Percentiles rank a stretch among this genome's conserved stretches.
Conservation (phyloP, 2,113 vertebrate species). For the Marcusenius ussheri region DNA sequence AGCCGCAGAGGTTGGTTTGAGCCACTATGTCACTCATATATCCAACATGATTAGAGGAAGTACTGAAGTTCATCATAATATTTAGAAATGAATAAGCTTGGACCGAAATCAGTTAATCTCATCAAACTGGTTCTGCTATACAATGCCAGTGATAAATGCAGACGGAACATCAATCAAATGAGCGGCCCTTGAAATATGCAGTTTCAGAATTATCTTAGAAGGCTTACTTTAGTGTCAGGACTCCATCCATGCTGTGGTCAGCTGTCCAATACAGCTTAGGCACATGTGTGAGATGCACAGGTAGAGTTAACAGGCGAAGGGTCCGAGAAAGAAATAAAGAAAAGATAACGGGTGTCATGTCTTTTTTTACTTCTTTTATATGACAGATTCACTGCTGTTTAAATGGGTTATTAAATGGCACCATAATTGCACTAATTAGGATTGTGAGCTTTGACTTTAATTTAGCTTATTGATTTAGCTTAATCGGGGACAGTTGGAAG, state of each 20-base stretch:
- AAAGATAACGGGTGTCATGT: too few species aligned
- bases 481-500: not conserved
- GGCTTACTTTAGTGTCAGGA: not conserved
- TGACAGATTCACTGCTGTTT: not conserved
- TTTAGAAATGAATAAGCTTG: not conserved
- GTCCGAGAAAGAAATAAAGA: too few species aligned
- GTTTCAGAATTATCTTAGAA: not conserved
- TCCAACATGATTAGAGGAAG: not conserved
- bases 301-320: too few species aligned
- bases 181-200: not conserved
- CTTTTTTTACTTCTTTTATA: not conserved
- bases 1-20: not conserved
- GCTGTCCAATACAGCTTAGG: too few species aligned
- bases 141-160: not conserved
- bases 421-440: not conserved
- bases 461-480: not conserved
- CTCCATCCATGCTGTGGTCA: too few species aligned
- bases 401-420: not conserved
- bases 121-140: not conserved
- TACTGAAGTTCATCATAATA: not conserved
- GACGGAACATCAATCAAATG: not conserved
- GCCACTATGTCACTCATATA: not conserved
- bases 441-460: not conserved
- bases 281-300: too few species aligned
- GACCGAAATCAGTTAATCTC: not conserved